These are phyloP conservation scores for Epirrhoe alternata DNA, from an alignment of 2,888 invertebrate genomes.

Conservation along the genomic window DNA sequence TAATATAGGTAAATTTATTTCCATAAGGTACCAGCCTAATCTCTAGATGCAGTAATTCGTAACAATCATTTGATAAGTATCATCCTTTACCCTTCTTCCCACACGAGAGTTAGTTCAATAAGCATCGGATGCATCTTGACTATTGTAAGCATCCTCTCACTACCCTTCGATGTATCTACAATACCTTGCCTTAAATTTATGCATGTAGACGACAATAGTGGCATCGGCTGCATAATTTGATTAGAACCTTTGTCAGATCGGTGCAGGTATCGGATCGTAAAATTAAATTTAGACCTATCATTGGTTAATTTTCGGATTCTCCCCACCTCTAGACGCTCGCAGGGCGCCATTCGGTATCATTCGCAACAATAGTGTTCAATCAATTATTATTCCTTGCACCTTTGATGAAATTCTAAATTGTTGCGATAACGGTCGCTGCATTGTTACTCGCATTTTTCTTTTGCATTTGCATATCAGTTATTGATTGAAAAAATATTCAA, in stretches of 20 bases:
- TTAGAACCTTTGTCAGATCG: slow-evolving; percentile 78
- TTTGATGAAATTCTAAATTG: slow-evolving; percentile 82
- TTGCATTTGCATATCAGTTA: slow-evolving; percentile 82
- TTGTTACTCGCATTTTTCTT: slow-evolving; percentile 71
- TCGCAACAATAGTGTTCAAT: slow-evolving; percentile 77
- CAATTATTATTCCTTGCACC: slow-evolving; percentile 82
- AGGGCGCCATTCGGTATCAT: slow-evolving; percentile 71
- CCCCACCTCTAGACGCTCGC: slow-evolving; percentile 69
- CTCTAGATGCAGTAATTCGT: slow-evolving; percentile 75
- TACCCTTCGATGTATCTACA: slow-evolving; percentile 77
- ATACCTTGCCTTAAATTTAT: slow-evolving; percentile 80
- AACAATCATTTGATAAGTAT: slow-evolving; percentile 84
- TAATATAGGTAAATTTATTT: slow-evolving; percentile 36
- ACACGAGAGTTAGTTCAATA: slow-evolving; percentile 75
- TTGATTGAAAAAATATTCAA: slow-evolving; percentile 85
- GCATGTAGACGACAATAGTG: slow-evolving; percentile 78
- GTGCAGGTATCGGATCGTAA: slow-evolving; percentile 83
- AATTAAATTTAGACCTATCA: slow-evolving; percentile 84
- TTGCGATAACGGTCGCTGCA: slow-evolving; percentile 80
- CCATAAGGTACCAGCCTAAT: slow-evolving; percentile 46
- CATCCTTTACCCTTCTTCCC: slow-evolving; percentile 81
- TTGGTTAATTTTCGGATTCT: slow-evolving; percentile 84
- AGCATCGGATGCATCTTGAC: slow-evolving; percentile 69
- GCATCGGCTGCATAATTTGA: slow-evolving; percentile 84
- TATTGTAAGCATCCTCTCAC: slow-evolving; percentile 68